Conservation (phyloP, 1,140 invertebrate species). For the Plectrocnemia conspersa region DNA sequence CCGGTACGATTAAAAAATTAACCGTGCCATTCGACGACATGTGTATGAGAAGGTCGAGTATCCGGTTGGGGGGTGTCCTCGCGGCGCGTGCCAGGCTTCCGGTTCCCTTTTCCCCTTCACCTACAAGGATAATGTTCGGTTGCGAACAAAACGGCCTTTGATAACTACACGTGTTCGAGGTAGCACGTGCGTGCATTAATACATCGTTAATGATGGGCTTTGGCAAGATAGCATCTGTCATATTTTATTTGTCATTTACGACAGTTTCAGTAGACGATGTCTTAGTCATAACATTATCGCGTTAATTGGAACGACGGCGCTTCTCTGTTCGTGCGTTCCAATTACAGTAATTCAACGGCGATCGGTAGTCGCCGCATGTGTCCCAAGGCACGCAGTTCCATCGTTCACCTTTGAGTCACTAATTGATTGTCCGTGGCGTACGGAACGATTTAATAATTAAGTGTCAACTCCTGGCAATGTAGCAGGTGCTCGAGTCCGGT, state of each 20-base stretch:
- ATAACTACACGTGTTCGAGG: no score
- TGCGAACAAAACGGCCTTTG: no score
- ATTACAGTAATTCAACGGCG: no score
- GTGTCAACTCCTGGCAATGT: background rate
- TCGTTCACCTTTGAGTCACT: background rate
- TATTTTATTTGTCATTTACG: no score
- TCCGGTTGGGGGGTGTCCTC: conserved; percentile 5
- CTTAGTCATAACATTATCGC: background rate
- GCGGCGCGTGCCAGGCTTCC: conserved; percentile 17
- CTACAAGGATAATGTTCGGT: no score
- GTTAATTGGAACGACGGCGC: background rate
- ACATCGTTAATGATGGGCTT: no score
- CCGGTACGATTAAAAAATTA: conserved; percentile 9
- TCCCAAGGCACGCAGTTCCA: background rate
- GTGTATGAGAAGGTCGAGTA: background rate
- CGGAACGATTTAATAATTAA: background rate
- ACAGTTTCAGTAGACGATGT: no score
- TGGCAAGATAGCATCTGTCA: no score
- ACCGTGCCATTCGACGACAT: background rate
- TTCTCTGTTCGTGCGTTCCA: no score
- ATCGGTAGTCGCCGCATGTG: background rate
- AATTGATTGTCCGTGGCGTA: background rate
- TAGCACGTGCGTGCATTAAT: no score
- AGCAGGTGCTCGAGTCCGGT: no score
- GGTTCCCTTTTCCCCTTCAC: no score